Evolutionary conservation across 1,140 invertebrate species (phyloP), one percentile per base, ranked within the genome.

Genomic region (Heliconius himera): DNA sequence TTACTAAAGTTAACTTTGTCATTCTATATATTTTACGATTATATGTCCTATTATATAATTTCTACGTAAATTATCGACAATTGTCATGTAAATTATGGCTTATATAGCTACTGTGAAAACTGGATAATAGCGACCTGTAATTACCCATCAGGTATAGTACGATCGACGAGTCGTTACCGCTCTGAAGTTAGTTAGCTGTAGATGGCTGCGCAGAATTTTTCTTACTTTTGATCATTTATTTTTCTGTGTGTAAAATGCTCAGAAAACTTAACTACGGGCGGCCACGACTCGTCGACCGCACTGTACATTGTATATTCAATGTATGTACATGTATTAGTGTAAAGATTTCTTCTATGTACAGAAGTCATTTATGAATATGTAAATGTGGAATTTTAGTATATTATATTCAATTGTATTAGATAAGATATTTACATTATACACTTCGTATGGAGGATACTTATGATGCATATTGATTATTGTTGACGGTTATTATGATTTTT

Each of bases 311-410:
- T 51, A 51, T 20, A 51, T 51, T 51, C 49, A 51, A 18, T 51
- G 49, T 51, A 51, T 36, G 33, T 36, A 36, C 33, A 73, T 83
- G n/a, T 79, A 79, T 72, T 79, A 26, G 41, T 81, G 77, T 84
- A 79, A 77, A 81, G 81, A 81, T 80, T 81, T 84, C 78, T 83
- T 38, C 16, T 77, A 56, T 84, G 82, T 83, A 84, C 80, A 84
- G 77, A 84, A 81, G 77, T 81, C 78, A 49, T 74, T 71, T 81
- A 78, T 71, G 54, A 22, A 33, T 66, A 46, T 75, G 72, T 70
- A 73, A 56, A 66, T 75, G 38, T 75, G 46, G 72, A 29, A 74
- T 76, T 71, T 78, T 29, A 79, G 70, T 29, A 79, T 70, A 41
- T 76, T 76, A 76, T 51, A 54, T 66, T 66, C n/a, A 22, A 26